Conservation (phyloP, 2,888 invertebrate genomes). For the Troides aeacus region DNA sequence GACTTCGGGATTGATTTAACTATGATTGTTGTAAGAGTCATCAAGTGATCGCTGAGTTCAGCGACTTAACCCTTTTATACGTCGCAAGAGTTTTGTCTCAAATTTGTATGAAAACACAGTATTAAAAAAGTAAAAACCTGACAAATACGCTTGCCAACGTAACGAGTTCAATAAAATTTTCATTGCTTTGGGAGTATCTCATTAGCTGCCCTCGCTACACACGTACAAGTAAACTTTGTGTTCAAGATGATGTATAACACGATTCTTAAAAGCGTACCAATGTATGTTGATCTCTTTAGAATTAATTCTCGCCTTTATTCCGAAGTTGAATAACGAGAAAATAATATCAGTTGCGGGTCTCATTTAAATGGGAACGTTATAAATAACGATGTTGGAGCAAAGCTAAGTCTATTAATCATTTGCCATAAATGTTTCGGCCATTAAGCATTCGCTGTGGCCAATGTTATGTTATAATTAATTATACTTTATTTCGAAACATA, state of each 20-base stretch:
- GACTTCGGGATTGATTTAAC: too few species aligned
- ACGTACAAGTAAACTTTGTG: conserved; percentile 4
- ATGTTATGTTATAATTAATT: conserved; percentile 3
- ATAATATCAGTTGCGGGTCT: not conserved
- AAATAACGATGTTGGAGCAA: conserved; percentile 14
- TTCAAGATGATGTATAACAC: conserved; percentile 11
- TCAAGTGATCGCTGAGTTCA: too few species aligned
- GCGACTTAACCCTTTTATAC: too few species aligned
- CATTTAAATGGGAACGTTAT: conserved; percentile 2
- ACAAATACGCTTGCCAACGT: not conserved
- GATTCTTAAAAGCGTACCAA: conserved; percentile 2
- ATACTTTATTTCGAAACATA: not conserved
- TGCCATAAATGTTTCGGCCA: conserved; percentile 16
- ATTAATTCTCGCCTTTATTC: not conserved
- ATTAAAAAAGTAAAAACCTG: too few species aligned
- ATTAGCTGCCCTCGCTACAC: conserved; percentile 3
- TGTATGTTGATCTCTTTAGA: not conserved
- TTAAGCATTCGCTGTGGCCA: conserved; percentile 2
- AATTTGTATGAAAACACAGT: too few species aligned
- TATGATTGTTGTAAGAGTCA: too few species aligned
- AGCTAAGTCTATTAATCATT: conserved; percentile 12
- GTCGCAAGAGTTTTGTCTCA: too few species aligned
- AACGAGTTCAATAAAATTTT: conserved; percentile 5
- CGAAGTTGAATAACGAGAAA: not conserved
- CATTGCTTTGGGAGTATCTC: not conserved